Base-by-base conservation (phyloP, 2,888 invertebrate genomes). In the Habrosyne pyritoides region DNA sequence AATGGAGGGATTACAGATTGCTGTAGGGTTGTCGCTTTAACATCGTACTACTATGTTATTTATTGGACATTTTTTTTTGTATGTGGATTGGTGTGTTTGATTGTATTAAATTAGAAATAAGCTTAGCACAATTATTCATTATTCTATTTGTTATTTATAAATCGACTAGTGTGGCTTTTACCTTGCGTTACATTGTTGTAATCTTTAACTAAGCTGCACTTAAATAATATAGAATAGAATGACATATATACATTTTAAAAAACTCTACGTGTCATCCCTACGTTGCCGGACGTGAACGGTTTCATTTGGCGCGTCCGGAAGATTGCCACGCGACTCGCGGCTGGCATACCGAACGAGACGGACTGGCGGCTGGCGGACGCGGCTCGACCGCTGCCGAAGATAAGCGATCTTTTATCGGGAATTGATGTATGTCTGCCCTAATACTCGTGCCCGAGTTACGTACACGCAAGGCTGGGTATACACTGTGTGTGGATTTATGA, bases 321-420 rank as follows among this genome's bases (percentile, higher is more conserved):
- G 74, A 75, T 73, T 68, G 73, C 62, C 64, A 64, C 56, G 62
- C 61, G 55, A 51, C 53, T 53, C 64, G 65, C 64, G 71, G 56
- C 56, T 57, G 53, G 79, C 77, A 75, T 81, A 75, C 75, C 55
- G 67, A 77, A 64, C 30, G 18, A 57, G 55, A 55, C 56, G 26
- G 49, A 21, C 36, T 52, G 46, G 28, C 59, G 64, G 60, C 59
- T 61, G 65, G 52, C 55, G 69, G 68, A 71, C 71, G 73, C 71
- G 63, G 70, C 73, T 64, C 62, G 66, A 64, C 63, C 64, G 63
- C 60, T 50, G 22, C 28, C 42, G 36, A 28, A 66, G 82, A 83
- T 83, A 79, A 73, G 71, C 73, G 79, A 83, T 83, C 79, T 78
- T 77, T 80, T 82, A 83, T 83, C 82, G 68, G 69, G 63, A 67